Base-by-base conservation (phyloP, 35 echinoderm and acorn worm species). In the Apostichopus californicus region DNA sequence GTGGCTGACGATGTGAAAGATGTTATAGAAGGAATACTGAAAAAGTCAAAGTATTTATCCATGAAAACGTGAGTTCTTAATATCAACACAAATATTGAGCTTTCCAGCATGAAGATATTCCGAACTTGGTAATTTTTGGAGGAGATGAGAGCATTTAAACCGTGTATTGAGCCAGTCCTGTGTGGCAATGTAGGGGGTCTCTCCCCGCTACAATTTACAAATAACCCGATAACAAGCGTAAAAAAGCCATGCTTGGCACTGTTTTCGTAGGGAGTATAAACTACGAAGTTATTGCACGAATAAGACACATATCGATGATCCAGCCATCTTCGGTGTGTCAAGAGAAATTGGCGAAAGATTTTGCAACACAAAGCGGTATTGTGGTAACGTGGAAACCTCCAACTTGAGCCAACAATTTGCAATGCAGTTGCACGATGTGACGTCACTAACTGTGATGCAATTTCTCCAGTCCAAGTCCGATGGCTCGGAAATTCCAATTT, bases 71-170 rank as follows among this genome's bases (percentile, higher is more conserved):
- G 23, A 89, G 86, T 89, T 89, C 86, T 66, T 56, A 64, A 89
- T 89, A 89, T 73, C 86, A 89, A 89, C 86, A 89, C 86, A 89
- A 65, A 89, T 65, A 89, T 89, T 89, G 72, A 89, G 86, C 86
- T 63, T 72, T 89, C 9, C 86, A 89, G 86, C 86, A 72, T 89
- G 86, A 89, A 89, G 86, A 89, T 89, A 89, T 89, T 73, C 86
- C 68, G 86, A 89, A 89, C 86, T 54, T 73, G 9, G 8, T 89
- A 22, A 58, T 24, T 59, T 56, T 58, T 22, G 81, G 86, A 52
- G 86, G 53, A 54, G 61, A 28, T 28, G 13, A 18, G 68, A 72
- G 52, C 86, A 89, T 89, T 72, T 34, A 13, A 60, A 61, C 64
- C 86, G 86, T 53, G n/a, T 89, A 65, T 73, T 89, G 60, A 8